Evolutionary conservation across 2,113 vertebrate genomes (phyloP), one percentile per base, ranked within the genome.

Genomic region (Terrapene triunguis): DNA sequence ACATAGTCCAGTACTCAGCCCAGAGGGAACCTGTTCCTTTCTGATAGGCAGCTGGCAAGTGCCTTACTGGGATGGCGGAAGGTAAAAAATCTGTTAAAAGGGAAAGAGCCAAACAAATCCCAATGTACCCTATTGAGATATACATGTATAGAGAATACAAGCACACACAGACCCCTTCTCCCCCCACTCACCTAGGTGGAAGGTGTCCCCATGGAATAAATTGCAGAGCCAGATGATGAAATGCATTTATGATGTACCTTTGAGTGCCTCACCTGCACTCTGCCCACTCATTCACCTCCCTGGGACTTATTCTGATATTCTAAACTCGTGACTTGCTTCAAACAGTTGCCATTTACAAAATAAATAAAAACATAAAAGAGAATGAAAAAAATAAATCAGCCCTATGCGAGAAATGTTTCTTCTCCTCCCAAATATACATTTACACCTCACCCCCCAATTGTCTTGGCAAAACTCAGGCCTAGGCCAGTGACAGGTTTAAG

Each of bases 251-350:
- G 95, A 93, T 65, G 47, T 97, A 93, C 65, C 74, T 85, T 96
- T 85, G 85, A 95, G 88, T 88, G 83, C 93, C 93, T 96, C 94
- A 97, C 92, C 93, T 94, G 82, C 65, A 25, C 83, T 92, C 16
- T 88, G 95, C 94, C 74, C 85, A 89, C 85, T 91, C 93, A 96
- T 93, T 96, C 85, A 94, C 95, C 97, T 97, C 74, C 89, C 90
- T 96, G 92, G 89, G 93, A 95, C 94, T 89, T 93, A 93, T 74
- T 95, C 93, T 96, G 97, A 8, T 94, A 88, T 86, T 94, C 53
- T 74, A 74, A 93, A 79, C 85, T 88, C 65, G 51, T 47, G 87
- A 57, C 88, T 50, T 89, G 8, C 89, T 80, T 93, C 81, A 94
- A 27, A 57, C 72, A 92, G 50, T 81, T 80, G 44, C 74, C 16